Evolutionary conservation across 2,113 vertebrate species (phyloP), one percentile per base, ranked within the genome.

Genomic region (Ranitomeya variabilis): DNA sequence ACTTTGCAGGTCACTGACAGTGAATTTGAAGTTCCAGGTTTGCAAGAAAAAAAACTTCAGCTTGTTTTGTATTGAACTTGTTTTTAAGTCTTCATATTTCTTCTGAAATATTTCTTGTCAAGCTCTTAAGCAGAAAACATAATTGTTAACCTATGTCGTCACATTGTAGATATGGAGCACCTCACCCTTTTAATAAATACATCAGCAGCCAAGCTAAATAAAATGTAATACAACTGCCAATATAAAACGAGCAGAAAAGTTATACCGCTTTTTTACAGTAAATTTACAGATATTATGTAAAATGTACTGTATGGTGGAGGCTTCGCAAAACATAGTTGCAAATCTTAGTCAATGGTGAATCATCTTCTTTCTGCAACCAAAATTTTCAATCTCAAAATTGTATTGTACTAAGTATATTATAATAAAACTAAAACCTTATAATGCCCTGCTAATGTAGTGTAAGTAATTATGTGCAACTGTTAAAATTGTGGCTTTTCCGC

Each of bases 151-250:
- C 78, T 19, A 60, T n/a, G 37, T 18, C 64, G 74, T 77, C 64
- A 31, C 90, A 81, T 91, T 91, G 90, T 90, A 90, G 90, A 86
- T 91, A 86, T 90, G 90, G 90, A 84, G 92, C 87, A 92, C 91
- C 90, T 80, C 85, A 91, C 89, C 91, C 90, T 90, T 78, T 91
- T 91, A 90, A 89, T 91, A 91, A 94, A 91, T 91, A 93, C 83
- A 9, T 86, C 87, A 90, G 88, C 84, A 60, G 91, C 92, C 91
- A 87, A 87, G 78, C 19, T 31, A 81, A 87, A 87, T 64, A 73
- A 31, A 18, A 87, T 55, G 77, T 55, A 19, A 79, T 57, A 57
- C 11, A 79, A 55, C 21, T 55, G 77, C 9, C 55, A n/a, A 7
- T 57, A 57, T 54, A 79, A 79, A 57, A 79, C 23, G 21, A 57